These are phyloP conservation scores for Lepidurus arcticus DNA, from an alignment of 1,140 invertebrate species.

Conservation along the genomic window DNA sequence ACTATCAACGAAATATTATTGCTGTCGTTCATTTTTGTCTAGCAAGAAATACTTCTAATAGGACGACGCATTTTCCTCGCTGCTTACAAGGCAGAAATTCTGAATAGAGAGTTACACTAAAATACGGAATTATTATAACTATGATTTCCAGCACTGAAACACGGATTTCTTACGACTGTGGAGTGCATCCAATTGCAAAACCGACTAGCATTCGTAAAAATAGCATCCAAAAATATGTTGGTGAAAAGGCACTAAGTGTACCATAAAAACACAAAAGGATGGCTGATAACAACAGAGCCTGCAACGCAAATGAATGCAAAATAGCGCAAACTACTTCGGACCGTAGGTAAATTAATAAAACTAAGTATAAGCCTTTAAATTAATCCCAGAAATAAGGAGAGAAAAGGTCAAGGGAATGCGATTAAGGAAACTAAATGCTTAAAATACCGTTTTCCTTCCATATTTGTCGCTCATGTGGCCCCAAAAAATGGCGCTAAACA, in stretches of 20 bases:
- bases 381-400: slow-evolving; percentile 34
- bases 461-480: slow-evolving; percentile 90
- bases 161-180: slow-evolving; percentile 78
- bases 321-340: slow-evolving; percentile 28
- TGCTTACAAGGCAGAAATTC: slow-evolving; percentile 91
- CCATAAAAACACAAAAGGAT: slow-evolving; percentile 87
- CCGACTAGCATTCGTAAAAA: slow-evolving; percentile 84
- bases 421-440: slow-evolving; percentile 29
- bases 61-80: slow-evolving; percentile 86
- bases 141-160: background rate
- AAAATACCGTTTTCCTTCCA: slow-evolving; percentile 72
- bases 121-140: slow-evolving; percentile 40
- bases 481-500: slow-evolving; percentile 94
- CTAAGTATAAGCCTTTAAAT: too few species aligned
- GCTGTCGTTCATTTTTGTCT: slow-evolving; percentile 35
- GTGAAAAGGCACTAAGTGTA: slow-evolving; percentile 79
- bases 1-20: slow-evolving; percentile 53
- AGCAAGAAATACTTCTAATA: slow-evolving; percentile 75
- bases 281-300: slow-evolving; percentile 80
- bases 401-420: background rate
- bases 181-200: slow-evolving; percentile 92
- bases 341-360: background rate
- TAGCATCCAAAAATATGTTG: slow-evolving; percentile 85
- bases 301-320: slow-evolving; percentile 42
- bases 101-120: slow-evolving; percentile 89